These are phyloP conservation scores for Otis tarda DNA, from an alignment of 2,113 vertebrate genomes.

Conservation along the genomic window DNA sequence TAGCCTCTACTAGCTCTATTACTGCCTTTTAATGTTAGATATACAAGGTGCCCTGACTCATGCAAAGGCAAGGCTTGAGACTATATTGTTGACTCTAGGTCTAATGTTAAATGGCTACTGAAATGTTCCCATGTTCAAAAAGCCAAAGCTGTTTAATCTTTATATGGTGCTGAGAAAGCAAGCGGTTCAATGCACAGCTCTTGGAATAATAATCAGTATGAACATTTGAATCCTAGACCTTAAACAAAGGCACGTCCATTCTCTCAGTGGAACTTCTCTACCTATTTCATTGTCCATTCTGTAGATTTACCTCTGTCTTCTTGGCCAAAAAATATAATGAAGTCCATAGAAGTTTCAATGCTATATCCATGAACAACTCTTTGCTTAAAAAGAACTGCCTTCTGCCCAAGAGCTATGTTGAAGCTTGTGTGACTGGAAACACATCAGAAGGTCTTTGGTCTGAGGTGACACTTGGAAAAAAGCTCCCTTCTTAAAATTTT, in stretches of 20 bases:
- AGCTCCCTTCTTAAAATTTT: background rate
- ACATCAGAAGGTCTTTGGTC: background rate
- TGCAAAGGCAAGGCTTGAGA: background rate
- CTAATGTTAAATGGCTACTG: background rate
- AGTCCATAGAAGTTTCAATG: background rate
- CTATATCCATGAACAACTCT: background rate
- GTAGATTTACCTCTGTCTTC: background rate
- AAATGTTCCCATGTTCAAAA: background rate
- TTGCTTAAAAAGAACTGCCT: background rate
- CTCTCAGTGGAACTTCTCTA: background rate
- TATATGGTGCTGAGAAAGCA: background rate
- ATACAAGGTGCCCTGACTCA: background rate
- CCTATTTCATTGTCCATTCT: background rate
- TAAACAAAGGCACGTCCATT: background rate
- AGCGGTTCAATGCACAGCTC: background rate
- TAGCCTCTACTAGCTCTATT: background rate
- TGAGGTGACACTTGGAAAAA: background rate
- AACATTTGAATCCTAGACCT: background rate
- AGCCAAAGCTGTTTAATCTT: background rate
- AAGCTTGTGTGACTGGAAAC: background rate
- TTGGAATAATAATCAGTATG: background rate
- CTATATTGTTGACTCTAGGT: background rate
- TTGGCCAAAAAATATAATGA: background rate
- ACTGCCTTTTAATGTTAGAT: background rate
- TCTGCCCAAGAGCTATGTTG: rapidly evolving